Evolutionary conservation across 1,140 invertebrate species (phyloP), one percentile per base, ranked within the genome.

Genomic region (Hyles vespertilio): DNA sequence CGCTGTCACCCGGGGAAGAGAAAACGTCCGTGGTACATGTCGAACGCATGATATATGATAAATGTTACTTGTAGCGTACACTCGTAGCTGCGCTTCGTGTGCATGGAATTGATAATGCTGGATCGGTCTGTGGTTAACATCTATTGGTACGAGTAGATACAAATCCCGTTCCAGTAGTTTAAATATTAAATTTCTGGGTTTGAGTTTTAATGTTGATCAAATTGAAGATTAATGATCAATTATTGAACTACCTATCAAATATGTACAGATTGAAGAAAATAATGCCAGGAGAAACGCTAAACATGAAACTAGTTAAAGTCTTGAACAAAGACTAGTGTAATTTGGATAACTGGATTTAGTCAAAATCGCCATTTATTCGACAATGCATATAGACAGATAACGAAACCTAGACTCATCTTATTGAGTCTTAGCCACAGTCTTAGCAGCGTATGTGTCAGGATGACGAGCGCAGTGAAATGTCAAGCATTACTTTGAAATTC

Each of bases 41-140:
- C 54, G 54, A 47, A 56, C 44, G 54, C 45, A 6, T 47, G 45
- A 56, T 56, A 47, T 47, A 56, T 56, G 54, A 48, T 55, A 45
- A 55, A 55, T 56, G 45, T 56, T 56, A 48, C 54, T 56, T 56
- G 54, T 46, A 34, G 43, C 52, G 22, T 54, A 54, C n/a, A 36
- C 11, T 22, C 52, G 36, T 36, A 7, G 52, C 11, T 22, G 7
- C 4, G n/a, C 10, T 22, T 22, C 22, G 22, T 22, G 22, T 22
- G 22, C 52, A n/a, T 44, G 34, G 52, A 54, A 22, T 12, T 9
- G 7, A 7, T 11, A 44, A 45, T 9, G 36, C 52, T 54, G 43
- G 52, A 54, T 54, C 10, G 22, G 43, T 11, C 52, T 11, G 43
- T 34, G 11, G 3, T 52, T 34, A 34, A 22, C 51, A 52, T 12